Evolutionary conservation across 2,888 invertebrate species (phyloP), one percentile per base, ranked within the genome.

Genomic region (Eristalis intricaria): DNA sequence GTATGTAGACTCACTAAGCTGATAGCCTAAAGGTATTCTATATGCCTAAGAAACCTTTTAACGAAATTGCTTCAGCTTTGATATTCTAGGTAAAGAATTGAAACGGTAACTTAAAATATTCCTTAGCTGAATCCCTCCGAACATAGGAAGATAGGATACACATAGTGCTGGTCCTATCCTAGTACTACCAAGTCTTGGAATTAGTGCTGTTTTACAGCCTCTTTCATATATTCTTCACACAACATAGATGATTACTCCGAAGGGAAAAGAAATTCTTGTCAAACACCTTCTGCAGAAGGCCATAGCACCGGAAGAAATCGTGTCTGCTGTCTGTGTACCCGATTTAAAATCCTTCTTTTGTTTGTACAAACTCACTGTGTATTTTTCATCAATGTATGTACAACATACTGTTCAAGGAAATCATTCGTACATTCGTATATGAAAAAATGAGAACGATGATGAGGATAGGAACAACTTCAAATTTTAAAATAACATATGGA

Each of bases 11-110:
- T 84, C 73, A 79, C 75, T 84, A 80, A 87, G 84, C 79, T 84
- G 71, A 56, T 68, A 84, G 75, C 75, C 68, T 71, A 79, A 68
- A 79, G 79, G 38, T 63, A 76, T 32, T 32, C 32, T 79, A 69
- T 71, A 68, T 43, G 56, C 32, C 32, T 32, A 87, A 66, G 84
- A 84, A 87, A 87, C 79, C 84, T 87, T 87, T 87, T 79, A 87
- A 87, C 79, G 38, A 87, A 84, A 87, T 87, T 87, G 84, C 84
- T 84, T 87, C 73, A 84, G 68, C 66, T 70, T 50, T 83, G 15
- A 61, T 50, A 82, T 79, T 83, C 38, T 64, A 50, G 66, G 38
- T 15, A 43, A 29, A 74, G 73, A 73, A 68, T 63, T 63, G 58
- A 43, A 73, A 77, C 64, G 70, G 63, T 40, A 85, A 75, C 65